Percentiles rank a stretch among this genome's conserved stretches.
phyloP scores from a whole-genome alignment of 2,113 vertebrate species.

The Erinaceus europaeus region DNA sequence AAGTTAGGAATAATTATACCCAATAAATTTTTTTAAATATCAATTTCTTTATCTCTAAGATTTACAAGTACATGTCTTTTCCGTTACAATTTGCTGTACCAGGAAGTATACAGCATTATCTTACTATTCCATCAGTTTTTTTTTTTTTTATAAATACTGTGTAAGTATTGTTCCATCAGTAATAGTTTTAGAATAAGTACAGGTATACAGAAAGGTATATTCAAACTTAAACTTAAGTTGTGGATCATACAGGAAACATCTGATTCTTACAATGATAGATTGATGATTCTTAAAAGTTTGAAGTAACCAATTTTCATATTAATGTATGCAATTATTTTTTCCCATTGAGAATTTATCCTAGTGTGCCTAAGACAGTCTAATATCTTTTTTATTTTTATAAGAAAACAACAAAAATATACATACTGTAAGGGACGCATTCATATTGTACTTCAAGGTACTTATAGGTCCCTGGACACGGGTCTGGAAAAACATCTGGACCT shows the following conservation, averaged over 20 bases:
- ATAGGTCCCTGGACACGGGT: constrained; percentile 95
- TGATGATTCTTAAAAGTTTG: not conserved
- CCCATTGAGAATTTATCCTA: not conserved
- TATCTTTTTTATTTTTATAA: constrained; percentile 9
- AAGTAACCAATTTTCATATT: not conserved
- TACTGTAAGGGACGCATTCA: constrained; percentile 98
- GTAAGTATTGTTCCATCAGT: not conserved
- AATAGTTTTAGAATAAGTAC: not conserved
- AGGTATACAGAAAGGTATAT: not conserved
- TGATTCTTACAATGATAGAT: not conserved
- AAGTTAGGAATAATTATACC: not conserved
- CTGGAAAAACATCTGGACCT: constrained; percentile 95
- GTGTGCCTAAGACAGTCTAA: constrained; percentile 25
- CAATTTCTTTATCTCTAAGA: not conserved
- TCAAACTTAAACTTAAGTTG: not conserved
- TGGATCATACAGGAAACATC: not conserved
- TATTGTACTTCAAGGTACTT: constrained; percentile 98
- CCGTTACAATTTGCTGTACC: not conserved
- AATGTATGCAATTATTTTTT: not conserved
- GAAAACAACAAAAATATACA: constrained; percentile 79
- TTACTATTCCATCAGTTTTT: not conserved
- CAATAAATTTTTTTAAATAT: not conserved
- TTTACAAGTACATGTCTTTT: not conserved
- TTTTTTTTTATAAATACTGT: not conserved
- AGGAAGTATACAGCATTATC: not conserved